Evolutionary conservation across 2,888 invertebrate species (phyloP).

Genomic region (Gasteruption jaculator): DNA sequence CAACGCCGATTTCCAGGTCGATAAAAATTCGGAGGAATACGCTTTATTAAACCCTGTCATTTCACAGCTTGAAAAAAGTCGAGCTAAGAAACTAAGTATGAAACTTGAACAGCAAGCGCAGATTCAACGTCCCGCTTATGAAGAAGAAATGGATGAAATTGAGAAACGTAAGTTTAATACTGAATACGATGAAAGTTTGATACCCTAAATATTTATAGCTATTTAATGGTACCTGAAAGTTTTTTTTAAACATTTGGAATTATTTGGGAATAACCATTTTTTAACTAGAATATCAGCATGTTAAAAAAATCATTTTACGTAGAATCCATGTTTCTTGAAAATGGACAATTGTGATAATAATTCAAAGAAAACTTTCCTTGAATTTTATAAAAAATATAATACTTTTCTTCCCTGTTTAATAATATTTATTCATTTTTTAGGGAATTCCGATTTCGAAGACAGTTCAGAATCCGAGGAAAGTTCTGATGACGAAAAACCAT

Average conservation of each 20-base stretch:
- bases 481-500: constrained; percentile 78
- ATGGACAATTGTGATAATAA: too few species aligned
- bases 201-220: constrained; percentile 9
- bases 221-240: background rate
- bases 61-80: constrained; percentile 69
- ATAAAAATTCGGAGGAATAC: constrained; percentile 82
- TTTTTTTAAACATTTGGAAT: background rate
- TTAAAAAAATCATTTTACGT: constrained; percentile 10
- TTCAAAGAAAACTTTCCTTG: too few species aligned
- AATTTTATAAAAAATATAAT: too few species aligned
- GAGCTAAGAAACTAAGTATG: constrained; percentile 55
- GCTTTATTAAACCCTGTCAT: constrained; percentile 84
- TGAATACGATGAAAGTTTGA: constrained; percentile 40
- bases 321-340: too few species aligned
- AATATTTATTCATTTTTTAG: too few species aligned
- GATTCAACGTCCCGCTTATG: constrained; percentile 46
- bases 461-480: constrained; percentile 50
- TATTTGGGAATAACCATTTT: too few species aligned
- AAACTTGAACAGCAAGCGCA: constrained; percentile 42
- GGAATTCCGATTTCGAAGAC: constrained; percentile 41
- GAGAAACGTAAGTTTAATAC: constrained; percentile 55
- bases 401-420: too few species aligned
- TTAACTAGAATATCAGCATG: constrained; percentile 4
- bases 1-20: constrained; percentile 89
- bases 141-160: constrained; percentile 46